These are phyloP conservation scores for Falco naumanni DNA, from an alignment of 2,797 vertebrate genomes.

Conservation along the genomic window DNA sequence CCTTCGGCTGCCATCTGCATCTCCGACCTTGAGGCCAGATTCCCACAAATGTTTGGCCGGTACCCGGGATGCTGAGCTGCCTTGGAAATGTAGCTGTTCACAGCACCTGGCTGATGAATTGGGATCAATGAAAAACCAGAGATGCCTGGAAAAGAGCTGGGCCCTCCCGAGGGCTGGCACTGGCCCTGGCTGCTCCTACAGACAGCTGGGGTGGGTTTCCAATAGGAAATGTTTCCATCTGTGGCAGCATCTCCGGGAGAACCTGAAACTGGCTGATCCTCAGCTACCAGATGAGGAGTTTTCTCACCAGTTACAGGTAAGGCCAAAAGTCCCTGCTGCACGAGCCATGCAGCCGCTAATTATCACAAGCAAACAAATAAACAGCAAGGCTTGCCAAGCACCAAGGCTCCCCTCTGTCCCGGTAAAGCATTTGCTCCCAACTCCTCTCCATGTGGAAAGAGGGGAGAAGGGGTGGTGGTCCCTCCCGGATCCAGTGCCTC, in stretches of 20 bases:
- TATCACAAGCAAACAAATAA: background rate
- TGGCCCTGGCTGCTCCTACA: background rate
- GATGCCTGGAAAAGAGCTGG: background rate
- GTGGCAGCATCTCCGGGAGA: background rate
- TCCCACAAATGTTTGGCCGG: background rate
- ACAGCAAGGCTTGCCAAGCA: slow-evolving; percentile 11
- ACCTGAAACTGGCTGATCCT: slow-evolving; percentile 55
- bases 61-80: background rate
- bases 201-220: background rate
- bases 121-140: background rate
- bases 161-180: background rate
- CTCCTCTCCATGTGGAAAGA: background rate
- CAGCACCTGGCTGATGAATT: background rate
- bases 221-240: background rate
- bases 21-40: background rate
- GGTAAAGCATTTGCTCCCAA: background rate
- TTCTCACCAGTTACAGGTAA: slow-evolving; percentile 65
- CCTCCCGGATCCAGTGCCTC: background rate
- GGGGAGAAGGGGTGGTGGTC: background rate
- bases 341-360: background rate
- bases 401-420: background rate
- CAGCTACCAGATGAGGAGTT: slow-evolving; percentile 30
- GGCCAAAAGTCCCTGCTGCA: slow-evolving; percentile 18
- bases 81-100: background rate
- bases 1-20: background rate